Evolutionary conservation across 2,888 invertebrate genomes (phyloP).

Genomic region (Ariolimax columbianus): DNA sequence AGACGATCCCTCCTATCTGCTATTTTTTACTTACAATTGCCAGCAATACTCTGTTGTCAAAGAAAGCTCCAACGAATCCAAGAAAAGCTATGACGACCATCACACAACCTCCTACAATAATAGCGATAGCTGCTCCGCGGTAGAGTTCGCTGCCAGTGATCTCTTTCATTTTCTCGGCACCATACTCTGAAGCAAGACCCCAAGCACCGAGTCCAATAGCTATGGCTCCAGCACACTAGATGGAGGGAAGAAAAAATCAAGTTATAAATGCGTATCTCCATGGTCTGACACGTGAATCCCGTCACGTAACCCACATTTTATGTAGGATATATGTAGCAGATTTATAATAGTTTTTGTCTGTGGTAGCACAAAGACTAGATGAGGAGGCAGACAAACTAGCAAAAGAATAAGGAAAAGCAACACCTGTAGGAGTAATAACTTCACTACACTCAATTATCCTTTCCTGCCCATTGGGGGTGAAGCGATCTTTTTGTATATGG

Average conservation of each 20-base stretch:
- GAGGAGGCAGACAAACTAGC: too few relatives aligned
- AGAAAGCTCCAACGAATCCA: slow-evolving; percentile 48
- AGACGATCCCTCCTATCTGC: too few relatives aligned
- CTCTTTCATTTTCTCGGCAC: slow-evolving; percentile 26
- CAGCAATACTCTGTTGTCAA: slow-evolving; percentile 49
- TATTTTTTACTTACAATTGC: slow-evolving; percentile 52
- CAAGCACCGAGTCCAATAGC: slow-evolving; percentile 52
- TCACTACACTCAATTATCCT: too few relatives aligned
- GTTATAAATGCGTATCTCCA: not conserved
- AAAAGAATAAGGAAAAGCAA: too few relatives aligned
- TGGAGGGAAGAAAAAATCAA: not conserved
- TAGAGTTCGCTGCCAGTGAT: slow-evolving; percentile 48
- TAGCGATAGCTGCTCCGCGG: slow-evolving; percentile 37
- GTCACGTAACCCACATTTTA: too few relatives aligned
- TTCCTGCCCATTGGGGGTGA: too few relatives aligned
- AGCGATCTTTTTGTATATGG: too few relatives aligned
- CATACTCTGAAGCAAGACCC: slow-evolving; percentile 41
- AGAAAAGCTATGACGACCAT: slow-evolving; percentile 44
- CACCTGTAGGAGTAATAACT: too few relatives aligned
- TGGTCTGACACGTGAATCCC: not conserved
- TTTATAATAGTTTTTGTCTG: too few relatives aligned
- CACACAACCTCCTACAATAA: slow-evolving; percentile 51
- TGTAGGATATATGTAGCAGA: too few relatives aligned
- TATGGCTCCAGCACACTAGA: slow-evolving; percentile 41
- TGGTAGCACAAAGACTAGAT: too few relatives aligned